Conservation (phyloP, 1,140 invertebrate species). For the Callitettix versicolor region DNA sequence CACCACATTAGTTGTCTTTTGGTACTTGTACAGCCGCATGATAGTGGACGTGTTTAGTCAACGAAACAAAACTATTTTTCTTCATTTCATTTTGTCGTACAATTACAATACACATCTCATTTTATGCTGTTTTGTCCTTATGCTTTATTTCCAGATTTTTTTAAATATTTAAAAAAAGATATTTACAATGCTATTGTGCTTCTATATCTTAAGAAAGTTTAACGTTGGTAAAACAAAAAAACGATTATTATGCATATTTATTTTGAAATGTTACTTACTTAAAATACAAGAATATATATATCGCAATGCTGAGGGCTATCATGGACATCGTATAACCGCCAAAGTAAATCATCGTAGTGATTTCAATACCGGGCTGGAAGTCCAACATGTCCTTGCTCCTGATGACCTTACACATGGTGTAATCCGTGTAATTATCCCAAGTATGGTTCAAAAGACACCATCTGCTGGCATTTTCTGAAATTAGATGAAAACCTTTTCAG, state of each 20-base stretch:
- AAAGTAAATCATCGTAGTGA: slow-evolving; percentile 57
- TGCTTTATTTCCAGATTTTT: not conserved
- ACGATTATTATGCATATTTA: too few species aligned
- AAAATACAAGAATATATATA: slow-evolving; percentile 72
- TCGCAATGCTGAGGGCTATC: slow-evolving; percentile 58
- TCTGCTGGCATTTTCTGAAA: slow-evolving; percentile 38
- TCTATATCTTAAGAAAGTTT: not conserved
- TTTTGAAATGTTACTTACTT: slow-evolving; percentile 48
- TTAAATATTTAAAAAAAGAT: not conserved
- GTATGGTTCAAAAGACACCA: slow-evolving; percentile 35
- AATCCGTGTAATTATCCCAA: slow-evolving; percentile 37
- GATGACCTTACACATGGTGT: slow-evolving; percentile 37
- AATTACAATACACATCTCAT: too few species aligned
- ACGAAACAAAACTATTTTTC: too few species aligned
- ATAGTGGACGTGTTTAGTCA: too few species aligned
- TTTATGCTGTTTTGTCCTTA: not conserved
- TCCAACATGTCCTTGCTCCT: slow-evolving; percentile 35
- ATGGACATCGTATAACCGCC: slow-evolving; percentile 67
- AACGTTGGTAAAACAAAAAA: too few species aligned
- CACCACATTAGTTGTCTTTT: too few species aligned
- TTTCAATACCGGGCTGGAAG: slow-evolving; percentile 36
- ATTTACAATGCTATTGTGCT: not conserved
- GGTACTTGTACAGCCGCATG: too few species aligned
- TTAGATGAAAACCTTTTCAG: slow-evolving; percentile 9
- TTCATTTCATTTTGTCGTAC: too few species aligned